A percentile compares a stretch with the other conserved stretches of the same genome.
Evolutionary conservation across 2,888 invertebrate genomes (phyloP).

Genomic region (Sinhomidia bicolor): DNA sequence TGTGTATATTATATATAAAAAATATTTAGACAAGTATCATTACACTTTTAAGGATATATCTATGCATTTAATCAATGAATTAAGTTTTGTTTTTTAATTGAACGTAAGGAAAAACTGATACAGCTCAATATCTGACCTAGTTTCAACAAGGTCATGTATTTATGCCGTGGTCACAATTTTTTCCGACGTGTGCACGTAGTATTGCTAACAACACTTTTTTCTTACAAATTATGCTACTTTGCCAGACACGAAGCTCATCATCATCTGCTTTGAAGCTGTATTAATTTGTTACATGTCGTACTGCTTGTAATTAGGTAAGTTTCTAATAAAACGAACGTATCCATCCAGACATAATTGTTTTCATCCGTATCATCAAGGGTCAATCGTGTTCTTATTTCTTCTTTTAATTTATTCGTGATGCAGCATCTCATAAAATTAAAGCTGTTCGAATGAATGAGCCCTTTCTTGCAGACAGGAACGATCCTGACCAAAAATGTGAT

Average conservation of each 20-base stretch:
- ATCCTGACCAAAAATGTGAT: too few relatives aligned
- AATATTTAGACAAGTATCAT: not conserved
- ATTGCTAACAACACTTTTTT: not conserved
- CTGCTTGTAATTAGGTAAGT: not conserved
- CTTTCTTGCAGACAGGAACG: too few relatives aligned
- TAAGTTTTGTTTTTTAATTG: conserved; percentile 24
- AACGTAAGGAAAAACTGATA: conserved; percentile 3
- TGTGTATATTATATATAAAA: too few relatives aligned
- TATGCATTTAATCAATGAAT: too few relatives aligned
- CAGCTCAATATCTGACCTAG: conserved; percentile 44
- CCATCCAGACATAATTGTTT: not conserved
- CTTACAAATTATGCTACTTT: not conserved
- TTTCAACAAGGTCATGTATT: conserved; percentile 52
- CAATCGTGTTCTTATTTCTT: conserved; percentile 1
- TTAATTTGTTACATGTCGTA: too few relatives aligned
- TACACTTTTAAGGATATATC: not conserved
- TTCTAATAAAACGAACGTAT: not conserved
- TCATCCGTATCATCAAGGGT: conserved; percentile 6
- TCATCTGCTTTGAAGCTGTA: too few relatives aligned
- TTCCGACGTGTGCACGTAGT: not conserved
- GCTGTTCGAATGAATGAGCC: too few relatives aligned
- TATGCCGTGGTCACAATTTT: conserved; percentile 57
- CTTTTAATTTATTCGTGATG: not conserved
- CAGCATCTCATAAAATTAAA: not conserved
- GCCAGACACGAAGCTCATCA: too few relatives aligned